Evolutionary conservation across 2,888 invertebrate genomes (phyloP), one percentile per base, ranked within the genome.

Genomic region (Lacanobia wlatinum): DNA sequence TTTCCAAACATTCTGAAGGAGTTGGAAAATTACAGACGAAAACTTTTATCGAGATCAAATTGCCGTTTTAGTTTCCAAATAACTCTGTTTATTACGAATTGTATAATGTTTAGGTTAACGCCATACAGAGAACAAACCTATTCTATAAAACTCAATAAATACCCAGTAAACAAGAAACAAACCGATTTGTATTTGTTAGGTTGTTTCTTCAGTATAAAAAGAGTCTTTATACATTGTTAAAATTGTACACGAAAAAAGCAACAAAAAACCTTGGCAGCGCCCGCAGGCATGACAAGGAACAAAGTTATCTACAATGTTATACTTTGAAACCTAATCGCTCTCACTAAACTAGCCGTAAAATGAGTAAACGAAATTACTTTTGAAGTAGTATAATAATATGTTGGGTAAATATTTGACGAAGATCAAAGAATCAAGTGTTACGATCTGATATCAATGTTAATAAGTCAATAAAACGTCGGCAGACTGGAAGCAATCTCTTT

Each of bases 401-500:
- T 91, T 91, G 90, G 89, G 91, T 91, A 90, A 94, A 93, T 92
- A 92, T 93, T 94, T 93, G 91, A 92, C 93, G 88, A 90, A 93
- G 94, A 95, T 95, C 95, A 95, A 94, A 94, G 94, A 94, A 94
- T 94, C 92, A 91, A 94, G 92, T 92, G 94, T 94, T 94, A 95
- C 95, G 94, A 95, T 95, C 95, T 92, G 94, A 95, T 95, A 95
- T 95, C 95, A 95, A 95, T 95, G 95, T 95, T 95, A 95, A 95
- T 95, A 95, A 95, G 95, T 95, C 95, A 95, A 95, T 95, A 95
- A 95, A 95, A 95, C 93, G 95, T 93, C 93, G 94, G 87, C 91
- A 92, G 91, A 94, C 92, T 95, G 92, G 92, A 95, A 94, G 95
- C 95, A 95, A 95, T 95, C 95, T 95, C 94, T 93, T 95, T 95